Evolutionary conservation across 2,888 invertebrate species (phyloP).

Genomic region (Autographa gamma): DNA sequence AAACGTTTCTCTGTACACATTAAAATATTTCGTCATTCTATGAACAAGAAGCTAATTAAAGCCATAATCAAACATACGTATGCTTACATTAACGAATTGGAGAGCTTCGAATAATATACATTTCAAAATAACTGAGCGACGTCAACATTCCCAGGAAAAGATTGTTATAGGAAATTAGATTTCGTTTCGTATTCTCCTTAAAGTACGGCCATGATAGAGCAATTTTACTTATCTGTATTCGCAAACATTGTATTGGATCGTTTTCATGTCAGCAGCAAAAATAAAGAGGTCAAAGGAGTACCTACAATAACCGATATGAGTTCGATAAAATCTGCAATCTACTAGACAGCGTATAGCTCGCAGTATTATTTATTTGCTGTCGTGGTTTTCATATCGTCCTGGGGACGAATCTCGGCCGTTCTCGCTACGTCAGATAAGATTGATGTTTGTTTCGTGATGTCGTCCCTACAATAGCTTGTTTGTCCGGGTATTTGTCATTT

Average conservation of each 20-base stretch:
- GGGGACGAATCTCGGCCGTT: conserved; percentile 38
- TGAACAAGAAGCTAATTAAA: conserved; percentile 8
- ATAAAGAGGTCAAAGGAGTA: conserved; percentile 39
- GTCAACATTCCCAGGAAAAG: conserved; percentile 11
- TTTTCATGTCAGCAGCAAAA: conserved; percentile 31
- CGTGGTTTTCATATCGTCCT: conserved; percentile 47
- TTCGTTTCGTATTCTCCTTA: not conserved
- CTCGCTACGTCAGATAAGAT: conserved; percentile 58
- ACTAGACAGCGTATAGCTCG: conserved; percentile 32
- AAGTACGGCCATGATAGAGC: conserved; percentile 15
- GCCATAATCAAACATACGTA: conserved; percentile 3
- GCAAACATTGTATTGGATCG: conserved; percentile 18
- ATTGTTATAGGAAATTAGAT: conserved; percentile 9
- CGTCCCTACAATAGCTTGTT: conserved; percentile 63
- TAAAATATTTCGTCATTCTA: conserved; percentile 2
- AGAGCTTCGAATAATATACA: conserved; percentile 6
- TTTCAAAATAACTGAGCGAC: not conserved
- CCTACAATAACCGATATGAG: conserved; percentile 46
- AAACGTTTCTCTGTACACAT: not conserved
- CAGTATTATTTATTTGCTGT: conserved; percentile 47
- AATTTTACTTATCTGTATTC: conserved; percentile 35
- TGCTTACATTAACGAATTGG: conserved; percentile 6
- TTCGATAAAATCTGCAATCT: conserved; percentile 51
- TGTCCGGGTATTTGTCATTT: conserved; percentile 67
- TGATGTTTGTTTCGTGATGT: conserved; percentile 63